Conservation (phyloP, 2,797 vertebrate species). For the Molossus molossus region DNA sequence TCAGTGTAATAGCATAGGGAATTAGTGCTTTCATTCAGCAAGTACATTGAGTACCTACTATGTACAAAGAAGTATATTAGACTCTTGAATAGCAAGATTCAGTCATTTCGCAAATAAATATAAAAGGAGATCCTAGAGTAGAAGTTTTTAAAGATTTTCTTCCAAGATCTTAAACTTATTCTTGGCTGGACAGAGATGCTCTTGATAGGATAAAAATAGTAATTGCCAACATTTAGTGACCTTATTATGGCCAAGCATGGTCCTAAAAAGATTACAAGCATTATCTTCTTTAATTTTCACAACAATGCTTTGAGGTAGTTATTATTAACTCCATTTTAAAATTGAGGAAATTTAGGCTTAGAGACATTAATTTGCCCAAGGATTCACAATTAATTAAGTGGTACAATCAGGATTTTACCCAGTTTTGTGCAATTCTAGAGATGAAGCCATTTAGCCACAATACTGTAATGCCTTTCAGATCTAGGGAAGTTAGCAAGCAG, state of each 20-base stretch:
- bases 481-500: constrained; percentile 37
- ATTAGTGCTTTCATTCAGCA: constrained; percentile 61
- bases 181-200: constrained; percentile 53
- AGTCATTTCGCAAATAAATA: constrained; percentile 66
- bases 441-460: neutral
- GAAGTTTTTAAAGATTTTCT: constrained; percentile 59
- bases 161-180: constrained; percentile 60
- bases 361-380: constrained; percentile 53
- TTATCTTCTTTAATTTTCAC: constrained; percentile 61
- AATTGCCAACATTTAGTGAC: constrained; percentile 23
- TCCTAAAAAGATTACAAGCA: constrained; percentile 66
- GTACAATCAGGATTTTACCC: constrained; percentile 56
- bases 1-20: constrained; percentile 23
- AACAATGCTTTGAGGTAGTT: constrained; percentile 3
- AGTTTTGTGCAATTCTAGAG: constrained; percentile 61
- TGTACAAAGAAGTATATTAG: constrained; percentile 59
- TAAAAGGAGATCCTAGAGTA: constrained; percentile 41
- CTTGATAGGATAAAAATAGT: constrained; percentile 43
- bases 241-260: constrained; percentile 30
- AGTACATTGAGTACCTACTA: constrained; percentile 30
- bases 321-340: constrained; percentile 61
- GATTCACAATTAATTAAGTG: constrained; percentile 50
- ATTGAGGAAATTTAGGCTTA: constrained; percentile 62
- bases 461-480: constrained; percentile 44
- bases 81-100: constrained; percentile 62